phyloP scores from a whole-genome alignment of 2,797 vertebrate species.

The Orestias chungarensis region DNA sequence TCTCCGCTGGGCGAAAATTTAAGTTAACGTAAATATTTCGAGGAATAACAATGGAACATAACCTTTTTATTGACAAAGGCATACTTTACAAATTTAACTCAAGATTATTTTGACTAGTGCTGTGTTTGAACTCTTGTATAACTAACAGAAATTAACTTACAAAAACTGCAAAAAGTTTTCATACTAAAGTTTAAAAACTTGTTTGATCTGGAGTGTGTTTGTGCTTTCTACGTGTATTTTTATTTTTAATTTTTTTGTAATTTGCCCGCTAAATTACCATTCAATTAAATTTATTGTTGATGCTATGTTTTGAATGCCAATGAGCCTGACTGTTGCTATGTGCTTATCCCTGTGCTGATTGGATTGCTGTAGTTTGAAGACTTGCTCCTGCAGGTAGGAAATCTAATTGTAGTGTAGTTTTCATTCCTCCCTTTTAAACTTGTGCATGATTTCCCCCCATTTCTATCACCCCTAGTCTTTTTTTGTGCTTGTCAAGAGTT shows the following conservation, averaged over 20 bases:
- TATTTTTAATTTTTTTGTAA: conserved; percentile 5
- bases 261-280: conserved; percentile 6
- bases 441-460: conserved; percentile 66
- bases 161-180: background rate
- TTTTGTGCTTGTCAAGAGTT: conserved; percentile 1
- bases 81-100: background rate
- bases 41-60: background rate
- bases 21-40: background rate
- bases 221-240: background rate
- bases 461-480: conserved; percentile 13
- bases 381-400: conserved; percentile 84
- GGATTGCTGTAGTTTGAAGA: conserved; percentile 84
- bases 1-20: background rate
- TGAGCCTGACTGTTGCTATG: conserved; percentile 66
- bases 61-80: background rate
- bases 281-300: conserved; percentile 2
- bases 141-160: background rate
- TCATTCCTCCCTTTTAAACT: conserved; percentile 43
- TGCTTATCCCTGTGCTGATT: conserved; percentile 68
- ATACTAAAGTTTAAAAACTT: background rate
- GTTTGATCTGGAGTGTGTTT: conserved; percentile 4
- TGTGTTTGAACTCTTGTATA: conserved; percentile 1
- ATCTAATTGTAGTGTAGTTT: conserved; percentile 46
- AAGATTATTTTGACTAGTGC: background rate
- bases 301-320: conserved; percentile 34